phyloP scores from a whole-genome alignment of 2,888 invertebrate genomes.

The Ganaspis brasiliensis region DNA sequence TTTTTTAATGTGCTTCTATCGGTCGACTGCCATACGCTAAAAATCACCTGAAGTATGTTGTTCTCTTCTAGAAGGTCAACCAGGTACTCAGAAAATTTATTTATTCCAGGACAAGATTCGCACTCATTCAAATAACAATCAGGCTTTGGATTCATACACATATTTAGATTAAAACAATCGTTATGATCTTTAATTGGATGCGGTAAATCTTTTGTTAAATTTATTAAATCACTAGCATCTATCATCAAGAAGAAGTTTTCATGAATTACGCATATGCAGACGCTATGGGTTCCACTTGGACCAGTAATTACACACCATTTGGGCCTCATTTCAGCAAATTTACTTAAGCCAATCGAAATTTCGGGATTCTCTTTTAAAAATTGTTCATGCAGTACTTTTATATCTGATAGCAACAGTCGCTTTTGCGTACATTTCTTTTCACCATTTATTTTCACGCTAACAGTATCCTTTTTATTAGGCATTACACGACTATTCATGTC shows the following conservation, averaged over 20 bases:
- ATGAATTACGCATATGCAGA: slow-evolving; percentile 45
- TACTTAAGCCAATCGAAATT: slow-evolving; percentile 41
- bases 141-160: slow-evolving; percentile 24
- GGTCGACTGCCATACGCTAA: too few relatives aligned
- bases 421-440: slow-evolving; percentile 28
- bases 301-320: slow-evolving; percentile 46
- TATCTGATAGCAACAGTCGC: slow-evolving; percentile 39
- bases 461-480: slow-evolving; percentile 24
- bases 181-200: slow-evolving; percentile 11
- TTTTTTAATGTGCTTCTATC: too few relatives aligned
- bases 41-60: too few relatives aligned
- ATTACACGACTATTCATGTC: slow-evolving; percentile 28
- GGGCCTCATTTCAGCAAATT: slow-evolving; percentile 37
- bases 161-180: slow-evolving; percentile 32
- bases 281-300: slow-evolving; percentile 41
- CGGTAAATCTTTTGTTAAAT: slow-evolving; percentile 21
- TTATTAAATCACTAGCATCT: slow-evolving; percentile 31
- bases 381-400: slow-evolving; percentile 21
- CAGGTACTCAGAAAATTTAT: too few relatives aligned
- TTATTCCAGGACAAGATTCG: too few relatives aligned
- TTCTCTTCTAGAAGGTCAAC: too few relatives aligned
- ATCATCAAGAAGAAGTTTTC: slow-evolving; percentile 48
- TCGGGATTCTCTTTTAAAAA: slow-evolving; percentile 42
- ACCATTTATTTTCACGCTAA: slow-evolving; percentile 22
- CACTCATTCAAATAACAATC: slow-evolving; percentile 44